These are phyloP conservation scores for Dilophus febrilis DNA, from an alignment of 2,888 invertebrate species.

Conservation along the genomic window DNA sequence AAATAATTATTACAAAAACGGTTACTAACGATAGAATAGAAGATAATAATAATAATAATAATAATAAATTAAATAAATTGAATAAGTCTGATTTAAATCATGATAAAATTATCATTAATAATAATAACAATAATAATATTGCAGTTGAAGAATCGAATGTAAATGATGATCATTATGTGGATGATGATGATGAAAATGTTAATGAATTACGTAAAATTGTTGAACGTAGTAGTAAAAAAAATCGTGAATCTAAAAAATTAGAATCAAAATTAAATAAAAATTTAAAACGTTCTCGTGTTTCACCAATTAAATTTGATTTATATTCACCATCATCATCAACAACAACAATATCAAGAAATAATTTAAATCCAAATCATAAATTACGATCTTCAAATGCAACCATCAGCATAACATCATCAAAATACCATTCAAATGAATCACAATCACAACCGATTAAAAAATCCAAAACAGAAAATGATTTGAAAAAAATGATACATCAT, in stretches of 20 bases:
- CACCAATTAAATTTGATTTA: conserved; percentile 26
- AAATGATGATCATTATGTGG: not conserved
- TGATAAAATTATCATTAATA: not conserved
- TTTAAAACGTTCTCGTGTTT: conserved; percentile 17
- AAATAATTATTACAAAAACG: no score
- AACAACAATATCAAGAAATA: not conserved
- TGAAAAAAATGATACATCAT: no score
- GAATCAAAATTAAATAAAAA: no score
- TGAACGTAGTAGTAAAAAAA: conserved; percentile 1
- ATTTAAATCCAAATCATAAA: no score
- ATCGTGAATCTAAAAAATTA: no score
- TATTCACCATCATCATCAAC: not conserved
- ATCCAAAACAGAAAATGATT: no score
- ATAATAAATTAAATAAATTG: no score
- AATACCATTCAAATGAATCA: no score
- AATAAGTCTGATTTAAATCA: no score
- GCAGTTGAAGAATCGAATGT: not conserved
- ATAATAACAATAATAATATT: not conserved
- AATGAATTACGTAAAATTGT: conserved; percentile 14
- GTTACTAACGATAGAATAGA: not conserved
- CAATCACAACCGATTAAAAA: no score
- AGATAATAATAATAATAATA: not conserved
- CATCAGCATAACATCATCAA: no score
- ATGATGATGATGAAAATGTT: conserved; percentile 24
- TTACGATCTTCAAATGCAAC: no score